Evolutionary conservation across 2,113 vertebrate species (phyloP), one percentile per base, ranked within the genome.

Genomic region (Elephantulus edwardii): DNA sequence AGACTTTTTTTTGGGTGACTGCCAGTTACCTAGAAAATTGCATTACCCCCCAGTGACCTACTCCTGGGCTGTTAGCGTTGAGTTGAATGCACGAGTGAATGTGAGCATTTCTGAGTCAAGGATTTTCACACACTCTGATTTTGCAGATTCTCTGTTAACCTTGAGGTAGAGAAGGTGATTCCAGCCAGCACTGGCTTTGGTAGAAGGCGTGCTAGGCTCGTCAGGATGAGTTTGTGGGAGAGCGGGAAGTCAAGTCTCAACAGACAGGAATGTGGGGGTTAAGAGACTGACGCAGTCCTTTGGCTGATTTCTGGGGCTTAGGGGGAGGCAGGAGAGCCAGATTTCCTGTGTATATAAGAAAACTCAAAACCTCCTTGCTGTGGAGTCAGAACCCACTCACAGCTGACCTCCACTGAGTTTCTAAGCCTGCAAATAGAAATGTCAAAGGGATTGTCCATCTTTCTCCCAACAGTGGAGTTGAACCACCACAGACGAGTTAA

Each of bases 1-100:
- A 83, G n/a, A 19, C 35, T 83, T 77, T 71, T 76, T 83, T 71
- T 76, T 83, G 71, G 44, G 33, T 91, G 92, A 87, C 42, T 52
- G 26, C 52, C 60, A 68, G 24, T 56, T 79, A 79, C 72, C 76
- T 58, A 87, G 72, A 48, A 74, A 92, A 68, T 87, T 66, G 54
- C 19, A 40, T 56, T 46, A 54, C 56, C 28, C 42, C n/a, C 14
- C 28, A 46, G 26, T 64, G 46, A 64, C 46, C 62, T 87, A 81
- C 62, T 83, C 52, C 24, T 75, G 26, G 48, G 33, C 10, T 64
- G n/a, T 68, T 76, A 33, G 46, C 28, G 22, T 56, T 78, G 42
- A 70, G 40, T 50, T 77, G 19, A 54, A 56, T 54, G n/a, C 58
- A 8, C 56, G 28, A 75, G 48, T 33, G 46, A 75, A 40, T 76